Conservation (phyloP, 2,797 vertebrate species). For the Tachyglossus aculeatus region DNA sequence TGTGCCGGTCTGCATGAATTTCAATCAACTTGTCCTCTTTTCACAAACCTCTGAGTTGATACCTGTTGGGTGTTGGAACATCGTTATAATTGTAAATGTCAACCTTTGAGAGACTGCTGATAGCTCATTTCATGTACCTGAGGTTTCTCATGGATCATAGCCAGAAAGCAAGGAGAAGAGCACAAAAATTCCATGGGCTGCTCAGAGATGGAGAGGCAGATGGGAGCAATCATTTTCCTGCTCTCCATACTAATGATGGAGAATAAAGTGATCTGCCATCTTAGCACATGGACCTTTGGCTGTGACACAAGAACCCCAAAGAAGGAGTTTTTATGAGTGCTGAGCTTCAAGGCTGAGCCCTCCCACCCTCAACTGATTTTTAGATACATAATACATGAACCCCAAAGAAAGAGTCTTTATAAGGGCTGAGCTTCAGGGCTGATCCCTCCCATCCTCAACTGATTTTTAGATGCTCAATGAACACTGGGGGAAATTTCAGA, state of each 20-base stretch:
- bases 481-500: too few species aligned
- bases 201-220: neutral
- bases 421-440: neutral
- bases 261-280: slow-evolving; percentile 11
- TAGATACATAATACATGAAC: too few species aligned
- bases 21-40: slow-evolving; percentile 11
- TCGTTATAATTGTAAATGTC: neutral
- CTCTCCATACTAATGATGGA: neutral
- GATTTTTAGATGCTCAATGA: neutral
- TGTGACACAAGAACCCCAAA: neutral
- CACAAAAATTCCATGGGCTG: slow-evolving; percentile 9
- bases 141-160: slow-evolving; percentile 17
- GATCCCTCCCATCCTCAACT: neutral
- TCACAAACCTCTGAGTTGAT: neutral
- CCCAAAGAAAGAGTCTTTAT: neutral
- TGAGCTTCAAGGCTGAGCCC: neutral
- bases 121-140: neutral
- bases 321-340: neutral
- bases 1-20: slow-evolving; percentile 4
- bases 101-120: neutral
- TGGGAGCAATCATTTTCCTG: neutral
- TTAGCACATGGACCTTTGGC: neutral
- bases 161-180: slow-evolving; percentile 1
- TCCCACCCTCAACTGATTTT: neutral
- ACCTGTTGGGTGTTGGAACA: slow-evolving; percentile 1